phyloP scores from a whole-genome alignment of 2,113 vertebrate genomes.

The Ceyx melanurus region DNA sequence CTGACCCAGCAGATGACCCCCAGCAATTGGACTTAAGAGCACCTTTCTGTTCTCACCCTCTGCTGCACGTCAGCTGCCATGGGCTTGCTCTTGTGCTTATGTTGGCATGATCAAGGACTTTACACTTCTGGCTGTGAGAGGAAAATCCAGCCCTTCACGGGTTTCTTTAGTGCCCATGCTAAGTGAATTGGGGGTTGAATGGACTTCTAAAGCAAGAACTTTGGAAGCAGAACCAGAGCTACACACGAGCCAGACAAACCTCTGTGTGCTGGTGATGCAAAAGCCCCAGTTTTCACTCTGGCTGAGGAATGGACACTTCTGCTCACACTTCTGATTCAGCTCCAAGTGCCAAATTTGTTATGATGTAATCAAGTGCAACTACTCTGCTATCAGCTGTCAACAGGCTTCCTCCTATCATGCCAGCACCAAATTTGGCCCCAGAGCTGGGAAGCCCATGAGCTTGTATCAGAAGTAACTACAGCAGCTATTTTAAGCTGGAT shows the following conservation, averaged over 20 bases:
- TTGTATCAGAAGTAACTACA: neutral
- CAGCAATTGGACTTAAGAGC: neutral
- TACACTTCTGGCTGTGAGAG: neutral
- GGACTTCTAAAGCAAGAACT: neutral
- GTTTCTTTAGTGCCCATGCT: neutral
- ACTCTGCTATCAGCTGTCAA: conserved; percentile 32
- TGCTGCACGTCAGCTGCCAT: neutral
- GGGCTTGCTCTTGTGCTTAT: neutral
- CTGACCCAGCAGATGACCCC: neutral
- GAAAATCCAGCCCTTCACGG: neutral
- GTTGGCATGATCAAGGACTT: neutral
- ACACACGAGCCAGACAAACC: neutral
- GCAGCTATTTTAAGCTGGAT: conserved; percentile 44
- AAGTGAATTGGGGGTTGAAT: neutral
- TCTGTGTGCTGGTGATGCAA: neutral
- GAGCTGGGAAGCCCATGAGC: neutral
- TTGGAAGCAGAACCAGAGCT: neutral
- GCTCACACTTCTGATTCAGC: neutral
- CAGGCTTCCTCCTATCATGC: conserved; percentile 17
- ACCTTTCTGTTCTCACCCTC: neutral
- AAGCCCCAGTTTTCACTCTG: neutral
- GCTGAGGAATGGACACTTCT: neutral
- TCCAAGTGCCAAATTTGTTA: neutral
- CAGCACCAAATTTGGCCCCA: conserved; percentile 43
- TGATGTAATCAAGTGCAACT: conserved; percentile 28